Percentiles rank a stretch among this genome's conserved stretches.
phyloP scores from a whole-genome alignment of 2,797 vertebrate genomes.

The Tinamus major region DNA sequence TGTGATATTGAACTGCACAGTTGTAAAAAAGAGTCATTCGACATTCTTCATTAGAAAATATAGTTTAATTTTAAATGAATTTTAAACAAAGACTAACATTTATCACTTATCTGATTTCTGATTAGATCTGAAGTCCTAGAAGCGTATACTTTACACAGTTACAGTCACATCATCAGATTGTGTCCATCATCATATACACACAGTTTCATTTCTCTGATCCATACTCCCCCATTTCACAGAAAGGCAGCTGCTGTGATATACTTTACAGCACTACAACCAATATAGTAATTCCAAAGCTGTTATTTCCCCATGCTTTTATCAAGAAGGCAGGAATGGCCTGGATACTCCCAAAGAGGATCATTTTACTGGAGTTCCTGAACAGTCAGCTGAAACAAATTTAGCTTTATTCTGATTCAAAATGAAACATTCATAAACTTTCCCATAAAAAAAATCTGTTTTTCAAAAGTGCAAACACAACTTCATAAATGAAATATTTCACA shows the following conservation, averaged over 20 bases:
- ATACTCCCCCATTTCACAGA: background rate
- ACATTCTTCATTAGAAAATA: background rate
- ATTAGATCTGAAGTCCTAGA: background rate
- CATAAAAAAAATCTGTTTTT: background rate
- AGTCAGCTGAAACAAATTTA: background rate
- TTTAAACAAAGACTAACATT: background rate
- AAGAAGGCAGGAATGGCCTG: background rate
- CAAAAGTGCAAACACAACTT: background rate
- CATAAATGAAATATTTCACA: conserved; percentile 1
- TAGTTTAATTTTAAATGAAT: background rate
- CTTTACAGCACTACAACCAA: background rate
- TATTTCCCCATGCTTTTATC: background rate
- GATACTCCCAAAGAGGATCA: background rate
- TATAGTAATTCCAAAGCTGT: background rate
- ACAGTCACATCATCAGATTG: background rate
- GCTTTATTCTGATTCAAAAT: conserved; percentile 37
- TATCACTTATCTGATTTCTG: background rate
- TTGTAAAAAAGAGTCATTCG: background rate
- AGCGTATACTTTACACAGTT: background rate
- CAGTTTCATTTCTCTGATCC: background rate
- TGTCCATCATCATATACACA: background rate
- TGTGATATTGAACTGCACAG: background rate
- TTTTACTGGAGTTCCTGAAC: background rate
- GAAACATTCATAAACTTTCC: background rate
- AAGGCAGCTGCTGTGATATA: background rate